Conservation (phyloP, 2,113 vertebrate species). For the Saccopteryx leptura region DNA sequence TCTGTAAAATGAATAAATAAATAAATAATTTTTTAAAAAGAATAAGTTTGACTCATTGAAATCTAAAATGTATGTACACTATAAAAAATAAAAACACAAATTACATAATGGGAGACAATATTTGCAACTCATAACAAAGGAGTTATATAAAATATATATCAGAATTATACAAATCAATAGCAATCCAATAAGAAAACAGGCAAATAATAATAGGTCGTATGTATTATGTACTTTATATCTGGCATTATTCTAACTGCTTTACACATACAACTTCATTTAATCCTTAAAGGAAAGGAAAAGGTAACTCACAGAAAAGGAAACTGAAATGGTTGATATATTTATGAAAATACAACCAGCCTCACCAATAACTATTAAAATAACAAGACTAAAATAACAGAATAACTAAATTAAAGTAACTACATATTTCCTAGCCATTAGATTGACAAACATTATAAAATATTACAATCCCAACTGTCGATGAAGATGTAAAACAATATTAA, state of each 20-base stretch:
- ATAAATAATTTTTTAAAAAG: background rate
- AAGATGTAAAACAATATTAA: background rate
- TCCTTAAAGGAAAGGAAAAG: background rate
- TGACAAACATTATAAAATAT: slow-evolving; percentile 22
- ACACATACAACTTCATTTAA: background rate
- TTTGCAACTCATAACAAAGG: slow-evolving; percentile 17
- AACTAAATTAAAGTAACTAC: background rate
- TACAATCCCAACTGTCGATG: background rate
- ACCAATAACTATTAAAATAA: slow-evolving; percentile 23
- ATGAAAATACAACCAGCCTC: slow-evolving; percentile 7
- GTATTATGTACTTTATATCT: background rate
- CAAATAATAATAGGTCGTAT: slow-evolving; percentile 21
- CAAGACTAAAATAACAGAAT: background rate
- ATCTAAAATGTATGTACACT: slow-evolving; percentile 32
- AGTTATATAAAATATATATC: slow-evolving; percentile 39
- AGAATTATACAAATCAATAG: slow-evolving; percentile 29
- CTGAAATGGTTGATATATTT: slow-evolving; percentile 27
- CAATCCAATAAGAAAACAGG: slow-evolving; percentile 1
- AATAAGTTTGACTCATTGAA: background rate
- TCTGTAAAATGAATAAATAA: too few species aligned
- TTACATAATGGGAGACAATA: background rate
- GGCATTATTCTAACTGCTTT: slow-evolving; percentile 15
- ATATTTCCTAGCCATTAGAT: background rate
- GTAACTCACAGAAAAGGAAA: slow-evolving; percentile 16
- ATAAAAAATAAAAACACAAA: slow-evolving; percentile 17